Percentiles rank a stretch among this genome's conserved stretches.
Evolutionary conservation across 2,797 vertebrate species (phyloP).

Genomic region (Acrossocheilus wenchowensis): DNA sequence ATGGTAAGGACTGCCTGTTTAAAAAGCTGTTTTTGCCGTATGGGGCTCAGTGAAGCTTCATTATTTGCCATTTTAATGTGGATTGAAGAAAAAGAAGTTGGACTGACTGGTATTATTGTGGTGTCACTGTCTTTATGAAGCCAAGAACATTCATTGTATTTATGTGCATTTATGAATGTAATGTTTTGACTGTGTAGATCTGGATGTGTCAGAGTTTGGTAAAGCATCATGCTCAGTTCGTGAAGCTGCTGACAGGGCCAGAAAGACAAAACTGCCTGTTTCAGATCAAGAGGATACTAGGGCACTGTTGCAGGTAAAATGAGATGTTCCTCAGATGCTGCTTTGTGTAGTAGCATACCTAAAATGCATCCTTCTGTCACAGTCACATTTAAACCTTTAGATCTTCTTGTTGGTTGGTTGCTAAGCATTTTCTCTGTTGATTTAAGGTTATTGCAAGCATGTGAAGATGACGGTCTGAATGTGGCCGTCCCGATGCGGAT

Average conservation of each 20-base stretch:
- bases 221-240: slow-evolving; percentile 89
- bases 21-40: not conserved
- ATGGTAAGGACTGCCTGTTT: slow-evolving; percentile 83
- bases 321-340: not conserved
- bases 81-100: not conserved
- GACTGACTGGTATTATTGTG: not conserved
- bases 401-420: not conserved
- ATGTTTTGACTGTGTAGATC: slow-evolving; percentile 77
- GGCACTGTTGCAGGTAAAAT: slow-evolving; percentile 81
- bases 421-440: not conserved
- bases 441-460: slow-evolving; percentile 87
- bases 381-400: not conserved
- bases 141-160: not conserved
- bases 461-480: slow-evolving; percentile 89
- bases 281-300: slow-evolving; percentile 95
- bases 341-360: not conserved
- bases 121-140: not conserved
- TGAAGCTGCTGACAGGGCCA: slow-evolving; percentile 88
- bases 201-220: slow-evolving; percentile 97
- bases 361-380: not conserved
- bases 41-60: not conserved
- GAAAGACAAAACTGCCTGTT: slow-evolving; percentile 92
- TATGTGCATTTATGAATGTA: not conserved
- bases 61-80: not conserved
- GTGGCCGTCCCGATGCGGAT: slow-evolving; percentile 97